Base-by-base conservation (phyloP, 2,113 vertebrate genomes). In the Phyllopteryx taeniolatus region DNA sequence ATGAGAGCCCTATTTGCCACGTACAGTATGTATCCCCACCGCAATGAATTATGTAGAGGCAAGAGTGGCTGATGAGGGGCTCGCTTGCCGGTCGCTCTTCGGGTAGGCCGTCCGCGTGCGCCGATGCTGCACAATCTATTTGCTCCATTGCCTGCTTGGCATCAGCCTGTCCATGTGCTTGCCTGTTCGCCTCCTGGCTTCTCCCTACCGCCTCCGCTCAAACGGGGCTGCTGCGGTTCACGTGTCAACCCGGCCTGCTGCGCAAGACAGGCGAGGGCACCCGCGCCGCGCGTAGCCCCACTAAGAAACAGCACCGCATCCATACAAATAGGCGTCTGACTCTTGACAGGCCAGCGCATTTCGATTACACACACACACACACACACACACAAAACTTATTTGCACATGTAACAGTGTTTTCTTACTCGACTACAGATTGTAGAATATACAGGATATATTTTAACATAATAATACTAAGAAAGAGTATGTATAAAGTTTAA, bases 81-180 rank as follows among this genome's bases (percentile, higher is more conserved):
- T 84, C 83, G 80, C 83, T 86, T 83, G 74, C 81, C 75, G 88
- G 86, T 84, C 83, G 86, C 87, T 88, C 85, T 87, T 89, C 86
- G 86, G 83, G 87, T 81, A 82, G 63, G 39, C 85, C 79, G 82
- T 87, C 79, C 78, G 81, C 86, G 85, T 87, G 90, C 88, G 84
- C 88, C 87, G 2, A 86, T 84, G 87, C 87, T 83, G 85, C 88
- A 88, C 89, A 90, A 89, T 92, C 88, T 92, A 88, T 91, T 89
- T 91, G 90, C 88, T 86, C 86, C 89, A 83, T 84, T 87, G 90
- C 89, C 86, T 85, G 88, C 86, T 89, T 91, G 89, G 91, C 91
- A 90, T 85, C 75, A 72, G 89, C 88, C 90, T 87, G 90, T 92
- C 92, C 90, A 90, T 93, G 91, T 93, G 89, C 88, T 87, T 87